A percentile compares a stretch with the other conserved stretches of the same genome.
Evolutionary conservation across 2,888 invertebrate species (phyloP).

Genomic region (Cremastobaeus sp.): DNA sequence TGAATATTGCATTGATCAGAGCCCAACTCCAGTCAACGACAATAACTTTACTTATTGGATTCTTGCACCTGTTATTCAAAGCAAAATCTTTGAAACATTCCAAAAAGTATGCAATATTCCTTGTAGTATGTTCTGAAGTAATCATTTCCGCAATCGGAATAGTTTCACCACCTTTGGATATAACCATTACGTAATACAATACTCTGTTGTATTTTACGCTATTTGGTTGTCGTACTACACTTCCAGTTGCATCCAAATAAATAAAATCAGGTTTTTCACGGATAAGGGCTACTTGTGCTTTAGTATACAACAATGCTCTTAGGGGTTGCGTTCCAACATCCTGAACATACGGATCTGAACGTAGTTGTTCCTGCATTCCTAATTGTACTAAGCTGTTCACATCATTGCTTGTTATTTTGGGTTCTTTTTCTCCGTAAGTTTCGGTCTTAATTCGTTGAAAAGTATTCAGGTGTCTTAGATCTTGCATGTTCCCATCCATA

Average conservation of each 20-base stretch:
- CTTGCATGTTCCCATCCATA: neutral
- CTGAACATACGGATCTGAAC: neutral
- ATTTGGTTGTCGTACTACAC: conserved; percentile 8
- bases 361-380: neutral
- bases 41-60: neutral
- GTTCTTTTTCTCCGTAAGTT: neutral
- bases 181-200: conserved; percentile 2
- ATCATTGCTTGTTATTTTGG: neutral
- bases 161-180: neutral
- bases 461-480: neutral
- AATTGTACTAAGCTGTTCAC: neutral
- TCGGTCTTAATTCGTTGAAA: neutral
- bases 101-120: conserved; percentile 2
- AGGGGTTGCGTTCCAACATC: conserved; percentile 6
- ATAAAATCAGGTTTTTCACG: neutral
- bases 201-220: neutral
- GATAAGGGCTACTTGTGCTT: neutral
- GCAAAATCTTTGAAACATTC: neutral
- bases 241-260: conserved; percentile 16
- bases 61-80: neutral
- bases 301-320: neutral
- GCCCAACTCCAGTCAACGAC: conserved; percentile 16
- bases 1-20: neutral
- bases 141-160: conserved; percentile 6
- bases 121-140: neutral